Conservation (phyloP, 2,888 invertebrate genomes). For the Rhaphigaster nebulosa region DNA sequence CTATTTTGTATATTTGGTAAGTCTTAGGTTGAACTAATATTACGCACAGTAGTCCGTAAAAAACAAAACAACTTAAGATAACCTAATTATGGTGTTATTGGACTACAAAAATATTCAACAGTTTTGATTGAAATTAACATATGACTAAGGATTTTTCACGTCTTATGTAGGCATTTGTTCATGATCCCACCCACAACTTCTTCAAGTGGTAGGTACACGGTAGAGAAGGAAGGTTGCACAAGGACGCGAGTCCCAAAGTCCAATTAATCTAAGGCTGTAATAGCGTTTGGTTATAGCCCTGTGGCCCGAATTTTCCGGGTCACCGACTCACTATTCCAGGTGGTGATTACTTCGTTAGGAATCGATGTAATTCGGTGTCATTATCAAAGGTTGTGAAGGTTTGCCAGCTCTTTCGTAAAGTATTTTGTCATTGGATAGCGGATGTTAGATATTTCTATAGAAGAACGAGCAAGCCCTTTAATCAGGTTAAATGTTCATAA, state of each 20-base stretch:
- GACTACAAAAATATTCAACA: too few relatives aligned
- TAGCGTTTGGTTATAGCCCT: neutral
- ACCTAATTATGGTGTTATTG: too few relatives aligned
- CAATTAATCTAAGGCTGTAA: neutral
- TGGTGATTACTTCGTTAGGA: conserved; percentile 9
- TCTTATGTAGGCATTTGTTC: neutral
- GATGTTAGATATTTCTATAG: neutral
- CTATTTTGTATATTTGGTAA: neutral
- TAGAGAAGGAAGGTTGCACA: neutral
- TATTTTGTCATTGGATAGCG: conserved; percentile 18
- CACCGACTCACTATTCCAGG: neutral
- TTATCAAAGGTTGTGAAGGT: conserved; percentile 17
- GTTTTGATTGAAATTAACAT: neutral
- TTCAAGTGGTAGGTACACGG: conserved; percentile 8
- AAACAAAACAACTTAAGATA: too few relatives aligned
- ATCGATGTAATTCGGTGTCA: conserved; percentile 6
- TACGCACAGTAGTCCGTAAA: neutral
- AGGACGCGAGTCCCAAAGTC: neutral
- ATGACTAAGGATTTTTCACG: neutral
- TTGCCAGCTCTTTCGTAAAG: neutral
- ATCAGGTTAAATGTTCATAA: neutral
- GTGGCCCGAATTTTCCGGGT: conserved; percentile 13
- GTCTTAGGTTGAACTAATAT: neutral
- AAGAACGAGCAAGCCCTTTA: neutral
- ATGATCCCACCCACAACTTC: neutral